These are phyloP conservation scores for Styela clava DNA, from an alignment of 23 tunicate genomes.

Conservation along the genomic window DNA sequence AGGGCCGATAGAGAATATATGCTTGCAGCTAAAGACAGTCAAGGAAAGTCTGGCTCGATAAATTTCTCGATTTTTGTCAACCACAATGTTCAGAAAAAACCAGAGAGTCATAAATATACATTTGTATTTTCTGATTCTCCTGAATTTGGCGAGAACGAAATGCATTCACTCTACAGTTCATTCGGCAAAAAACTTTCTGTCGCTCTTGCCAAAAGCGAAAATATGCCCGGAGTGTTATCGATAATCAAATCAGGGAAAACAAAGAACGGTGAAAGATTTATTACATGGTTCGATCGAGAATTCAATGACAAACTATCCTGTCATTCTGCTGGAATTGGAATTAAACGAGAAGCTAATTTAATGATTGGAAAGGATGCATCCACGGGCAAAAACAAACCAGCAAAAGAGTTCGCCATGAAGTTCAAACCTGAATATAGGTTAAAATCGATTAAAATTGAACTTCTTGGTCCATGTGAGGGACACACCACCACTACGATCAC, in stretches of 20 bases:
- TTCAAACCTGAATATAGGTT: constrained; percentile 37
- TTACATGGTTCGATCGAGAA: constrained; percentile 63
- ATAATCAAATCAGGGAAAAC: constrained; percentile 30
- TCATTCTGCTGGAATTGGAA: background rate
- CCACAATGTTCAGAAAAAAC: constrained; percentile 19
- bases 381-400: constrained; percentile 19
- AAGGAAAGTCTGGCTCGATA: constrained; percentile 26
- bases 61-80: constrained; percentile 30
- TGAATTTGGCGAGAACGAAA: background rate
- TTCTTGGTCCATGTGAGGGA: constrained; percentile 56
- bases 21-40: constrained; percentile 44
- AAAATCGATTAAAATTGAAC: constrained; percentile 33
- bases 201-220: constrained; percentile 26
- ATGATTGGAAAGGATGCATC: constrained; percentile 44
- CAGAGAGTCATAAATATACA: constrained; percentile 61
- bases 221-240: constrained; percentile 51
- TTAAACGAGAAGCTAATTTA: background rate
- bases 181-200: constrained; percentile 34
- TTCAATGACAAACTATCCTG: constrained; percentile 31
- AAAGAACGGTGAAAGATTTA: background rate
- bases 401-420: constrained; percentile 13
- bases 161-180: constrained; percentile 6
- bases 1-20: background rate
- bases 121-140: constrained; percentile 29
- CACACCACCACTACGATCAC: constrained; percentile 14